A percentile compares a stretch with the other conserved stretches of the same genome.
These are phyloP conservation scores for Urocolius indicus DNA, from an alignment of 2,113 vertebrate species.

Conservation along the genomic window DNA sequence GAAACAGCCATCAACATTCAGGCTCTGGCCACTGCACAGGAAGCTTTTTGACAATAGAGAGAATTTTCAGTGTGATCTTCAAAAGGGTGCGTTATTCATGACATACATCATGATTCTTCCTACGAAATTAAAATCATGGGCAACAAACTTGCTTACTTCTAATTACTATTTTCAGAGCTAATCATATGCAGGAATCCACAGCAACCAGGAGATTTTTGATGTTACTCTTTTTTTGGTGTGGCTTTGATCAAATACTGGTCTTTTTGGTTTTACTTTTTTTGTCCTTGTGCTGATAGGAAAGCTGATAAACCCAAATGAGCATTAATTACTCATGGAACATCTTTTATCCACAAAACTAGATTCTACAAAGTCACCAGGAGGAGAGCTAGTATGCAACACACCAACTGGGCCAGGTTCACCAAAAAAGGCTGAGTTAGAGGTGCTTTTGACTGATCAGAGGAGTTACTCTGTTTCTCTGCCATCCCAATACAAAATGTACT, in stretches of 20 bases:
- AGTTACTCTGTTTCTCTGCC: background rate
- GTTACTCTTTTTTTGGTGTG: background rate
- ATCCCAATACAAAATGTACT: background rate
- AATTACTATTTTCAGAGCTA: background rate
- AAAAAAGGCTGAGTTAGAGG: background rate
- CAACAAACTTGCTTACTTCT: background rate
- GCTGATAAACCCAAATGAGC: background rate
- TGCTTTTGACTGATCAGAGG: background rate
- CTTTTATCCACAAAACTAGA: background rate
- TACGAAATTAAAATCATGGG: background rate
- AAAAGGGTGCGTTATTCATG: background rate
- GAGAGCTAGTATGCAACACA: background rate
- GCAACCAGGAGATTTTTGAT: background rate
- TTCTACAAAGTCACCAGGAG: background rate
- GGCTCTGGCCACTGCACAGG: background rate
- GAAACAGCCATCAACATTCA: background rate
- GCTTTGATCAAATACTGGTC: background rate
- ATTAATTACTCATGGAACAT: background rate
- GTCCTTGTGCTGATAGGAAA: background rate
- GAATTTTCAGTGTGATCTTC: slow-evolving; percentile 29
- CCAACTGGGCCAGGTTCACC: background rate
- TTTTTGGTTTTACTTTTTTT: background rate
- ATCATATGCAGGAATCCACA: background rate
- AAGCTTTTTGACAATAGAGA: background rate
- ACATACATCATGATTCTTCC: background rate